These are phyloP conservation scores for Grammomys surdaster DNA, from an alignment of 2,113 vertebrate genomes.

Conservation along the genomic window DNA sequence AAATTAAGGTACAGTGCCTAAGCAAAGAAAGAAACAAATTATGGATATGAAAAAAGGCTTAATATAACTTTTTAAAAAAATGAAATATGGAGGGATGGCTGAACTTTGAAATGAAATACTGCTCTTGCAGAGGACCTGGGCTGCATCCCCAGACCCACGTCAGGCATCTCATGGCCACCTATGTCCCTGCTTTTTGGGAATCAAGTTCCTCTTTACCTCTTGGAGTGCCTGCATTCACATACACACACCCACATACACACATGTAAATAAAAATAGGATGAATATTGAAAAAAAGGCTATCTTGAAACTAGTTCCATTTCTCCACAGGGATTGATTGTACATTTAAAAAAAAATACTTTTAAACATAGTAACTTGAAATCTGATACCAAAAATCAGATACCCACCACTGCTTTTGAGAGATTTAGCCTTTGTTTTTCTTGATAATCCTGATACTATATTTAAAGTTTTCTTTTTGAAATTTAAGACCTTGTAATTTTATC, in stretches of 20 bases:
- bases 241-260: not conserved
- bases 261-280: not conserved
- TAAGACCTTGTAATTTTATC: constrained; percentile 20
- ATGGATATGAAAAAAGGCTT: not conserved
- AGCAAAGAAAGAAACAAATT: not conserved
- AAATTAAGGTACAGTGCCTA: not conserved
- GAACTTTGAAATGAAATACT: not conserved
- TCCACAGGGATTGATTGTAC: not conserved
- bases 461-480: constrained; percentile 30
- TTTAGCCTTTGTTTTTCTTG: constrained; percentile 48
- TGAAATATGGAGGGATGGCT: not conserved
- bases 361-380: constrained; percentile 31
- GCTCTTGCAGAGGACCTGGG: not conserved
- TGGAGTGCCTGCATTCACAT: not conserved
- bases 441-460: not conserved
- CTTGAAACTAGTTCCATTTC: constrained; percentile 21
- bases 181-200: not conserved
- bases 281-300: not conserved
- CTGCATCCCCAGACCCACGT: not conserved
- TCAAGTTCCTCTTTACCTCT: not conserved
- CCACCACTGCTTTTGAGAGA: constrained; percentile 10
- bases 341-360: constrained; percentile 1
- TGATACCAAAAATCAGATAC: constrained; percentile 39
- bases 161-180: not conserved
- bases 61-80: not conserved